Conservation (phyloP, 2,797 vertebrate species). For the Tapera naevia region DNA sequence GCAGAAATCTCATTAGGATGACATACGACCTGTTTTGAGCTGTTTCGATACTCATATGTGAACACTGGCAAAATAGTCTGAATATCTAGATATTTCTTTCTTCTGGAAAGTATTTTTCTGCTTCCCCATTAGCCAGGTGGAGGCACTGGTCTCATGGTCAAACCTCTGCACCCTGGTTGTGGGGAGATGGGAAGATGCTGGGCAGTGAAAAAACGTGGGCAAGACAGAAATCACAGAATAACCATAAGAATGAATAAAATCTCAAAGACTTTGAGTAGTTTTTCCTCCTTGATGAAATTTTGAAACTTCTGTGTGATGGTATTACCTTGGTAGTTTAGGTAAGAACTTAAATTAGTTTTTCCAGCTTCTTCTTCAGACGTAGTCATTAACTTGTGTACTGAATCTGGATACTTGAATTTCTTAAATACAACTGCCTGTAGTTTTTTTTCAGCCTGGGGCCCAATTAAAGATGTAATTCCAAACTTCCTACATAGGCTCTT, state of each 20-base stretch:
- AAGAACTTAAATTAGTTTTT: not conserved
- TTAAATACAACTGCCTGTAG: not conserved
- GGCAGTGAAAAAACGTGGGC: not conserved
- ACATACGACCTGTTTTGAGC: slow-evolving; percentile 23
- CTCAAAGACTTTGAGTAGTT: not conserved
- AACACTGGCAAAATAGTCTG: not conserved
- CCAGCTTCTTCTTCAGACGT: not conserved
- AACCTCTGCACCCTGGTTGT: not conserved
- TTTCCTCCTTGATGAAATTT: not conserved
- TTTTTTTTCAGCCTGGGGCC: not conserved
- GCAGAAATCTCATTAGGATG: slow-evolving; percentile 53
- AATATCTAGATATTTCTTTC: not conserved
- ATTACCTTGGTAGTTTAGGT: not conserved
- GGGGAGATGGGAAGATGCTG: not conserved
- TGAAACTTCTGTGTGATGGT: not conserved
- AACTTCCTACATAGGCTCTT: not conserved
- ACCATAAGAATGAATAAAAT: not conserved
- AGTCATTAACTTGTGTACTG: slow-evolving; percentile 6
- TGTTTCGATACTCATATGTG: not conserved
- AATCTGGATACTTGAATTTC: not conserved
- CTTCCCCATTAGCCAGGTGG: not conserved
- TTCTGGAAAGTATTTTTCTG: not conserved
- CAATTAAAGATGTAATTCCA: slow-evolving; percentile 6
- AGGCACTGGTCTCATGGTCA: not conserved
- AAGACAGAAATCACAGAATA: not conserved